These are phyloP conservation scores for Scaptomyza polygonia DNA, from an alignment of 2,888 invertebrate genomes.

Conservation along the genomic window DNA sequence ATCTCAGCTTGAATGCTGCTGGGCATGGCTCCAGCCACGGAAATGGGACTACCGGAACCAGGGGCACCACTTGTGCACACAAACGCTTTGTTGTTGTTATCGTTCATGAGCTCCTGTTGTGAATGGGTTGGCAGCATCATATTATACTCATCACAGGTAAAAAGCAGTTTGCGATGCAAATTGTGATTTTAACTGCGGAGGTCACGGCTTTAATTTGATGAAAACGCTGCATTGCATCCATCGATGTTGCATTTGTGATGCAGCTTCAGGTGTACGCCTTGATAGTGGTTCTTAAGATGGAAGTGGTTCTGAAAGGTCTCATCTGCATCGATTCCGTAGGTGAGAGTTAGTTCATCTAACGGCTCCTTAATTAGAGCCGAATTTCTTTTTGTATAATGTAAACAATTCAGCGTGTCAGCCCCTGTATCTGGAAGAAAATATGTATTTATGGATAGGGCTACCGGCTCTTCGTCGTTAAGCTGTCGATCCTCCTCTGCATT, in stretches of 20 bases:
- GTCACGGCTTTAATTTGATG: slow-evolving; percentile 96
- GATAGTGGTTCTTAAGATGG: slow-evolving; percentile 96
- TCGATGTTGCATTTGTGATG: slow-evolving; percentile 98
- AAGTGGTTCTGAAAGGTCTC: slow-evolving; percentile 96
- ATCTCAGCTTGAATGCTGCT: slow-evolving; percentile 91
- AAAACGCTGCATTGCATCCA: slow-evolving; percentile 97
- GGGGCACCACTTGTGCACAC: slow-evolving; percentile 11
- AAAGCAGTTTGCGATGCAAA: slow-evolving; percentile 94
- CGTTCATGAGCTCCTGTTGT: slow-evolving; percentile 70
- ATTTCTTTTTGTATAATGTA: slow-evolving; percentile 35
- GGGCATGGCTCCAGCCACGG: slow-evolving; percentile 70
- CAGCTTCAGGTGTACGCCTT: slow-evolving; percentile 96
- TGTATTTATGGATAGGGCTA: background rate
- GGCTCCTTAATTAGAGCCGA: slow-evolving; percentile 68
- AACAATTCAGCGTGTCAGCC: slow-evolving; percentile 45
- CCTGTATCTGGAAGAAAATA: background rate
- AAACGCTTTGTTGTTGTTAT: slow-evolving; percentile 62
- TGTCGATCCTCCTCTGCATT: slow-evolving; percentile 8
- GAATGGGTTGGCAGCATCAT: slow-evolving; percentile 58
- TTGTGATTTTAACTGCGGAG: slow-evolving; percentile 96
- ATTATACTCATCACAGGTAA: slow-evolving; percentile 85
- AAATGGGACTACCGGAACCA: background rate
- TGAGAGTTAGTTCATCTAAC: slow-evolving; percentile 45
- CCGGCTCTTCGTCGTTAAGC: background rate
- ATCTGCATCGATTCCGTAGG: slow-evolving; percentile 54